Evolutionary conservation across 2,888 invertebrate species (phyloP).

Genomic region (Kuschelorhynchus macadamiae): DNA sequence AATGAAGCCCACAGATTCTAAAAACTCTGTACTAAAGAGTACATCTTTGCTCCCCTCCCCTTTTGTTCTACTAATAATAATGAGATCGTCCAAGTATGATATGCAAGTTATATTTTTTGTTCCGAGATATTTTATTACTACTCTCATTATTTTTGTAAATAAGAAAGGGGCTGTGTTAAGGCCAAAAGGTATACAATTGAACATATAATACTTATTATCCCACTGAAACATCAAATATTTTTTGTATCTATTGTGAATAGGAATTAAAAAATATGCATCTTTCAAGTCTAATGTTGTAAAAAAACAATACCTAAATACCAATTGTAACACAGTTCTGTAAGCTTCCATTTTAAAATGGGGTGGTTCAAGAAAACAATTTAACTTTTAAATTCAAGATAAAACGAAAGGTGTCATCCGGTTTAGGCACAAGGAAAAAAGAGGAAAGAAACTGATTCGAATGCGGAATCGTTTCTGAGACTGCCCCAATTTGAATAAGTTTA

Average conservation of each 20-base stretch:
- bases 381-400: constrained; percentile 50
- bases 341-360: constrained; percentile 57
- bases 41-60: constrained; percentile 14
- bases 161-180: constrained; percentile 51
- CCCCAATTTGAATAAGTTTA: constrained; percentile 10
- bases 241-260: constrained; percentile 51
- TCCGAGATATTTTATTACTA: constrained; percentile 42
- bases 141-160: constrained; percentile 55
- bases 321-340: constrained; percentile 48
- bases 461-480: constrained; percentile 24
- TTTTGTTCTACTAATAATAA: constrained; percentile 40
- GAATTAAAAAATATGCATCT: constrained; percentile 30
- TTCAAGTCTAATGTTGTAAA: constrained; percentile 10
- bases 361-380: constrained; percentile 51
- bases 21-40: constrained; percentile 3
- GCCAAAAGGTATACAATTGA: constrained; percentile 54
- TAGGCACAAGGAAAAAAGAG: constrained; percentile 41
- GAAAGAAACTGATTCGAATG: constrained; percentile 38
- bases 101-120: constrained; percentile 39
- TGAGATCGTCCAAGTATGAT: constrained; percentile 48
- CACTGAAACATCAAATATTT: constrained; percentile 52
- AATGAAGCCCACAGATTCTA: constrained; percentile 43
- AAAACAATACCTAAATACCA: constrained; percentile 36
- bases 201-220: constrained; percentile 44
- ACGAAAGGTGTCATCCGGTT: constrained; percentile 36